Conservation (phyloP, 2,797 vertebrate genomes). For the Tamandua tetradactyla region DNA sequence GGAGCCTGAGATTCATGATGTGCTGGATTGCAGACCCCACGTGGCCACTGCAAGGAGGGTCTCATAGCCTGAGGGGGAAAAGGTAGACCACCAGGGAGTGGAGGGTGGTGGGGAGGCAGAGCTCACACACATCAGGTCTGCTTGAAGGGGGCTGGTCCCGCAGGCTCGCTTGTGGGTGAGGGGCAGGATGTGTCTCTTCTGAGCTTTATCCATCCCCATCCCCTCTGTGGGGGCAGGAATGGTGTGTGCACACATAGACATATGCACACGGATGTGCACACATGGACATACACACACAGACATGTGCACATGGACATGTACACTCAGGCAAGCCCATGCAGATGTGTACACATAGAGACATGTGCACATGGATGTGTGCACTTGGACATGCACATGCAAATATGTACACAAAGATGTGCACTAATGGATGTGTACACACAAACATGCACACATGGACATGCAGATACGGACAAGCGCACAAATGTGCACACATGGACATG, state of each 20-base stretch:
- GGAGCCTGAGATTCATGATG: background rate
- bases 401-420: background rate
- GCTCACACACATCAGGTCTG: too few species aligned
- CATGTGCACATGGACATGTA: background rate
- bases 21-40: background rate
- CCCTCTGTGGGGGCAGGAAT: background rate
- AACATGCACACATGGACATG: background rate
- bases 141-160: background rate
- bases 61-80: background rate
- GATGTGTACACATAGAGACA: rapidly evolving
- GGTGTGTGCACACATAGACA: background rate
- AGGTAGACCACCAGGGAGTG: background rate
- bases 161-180: background rate
- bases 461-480: background rate
- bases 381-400: background rate
- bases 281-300: background rate
- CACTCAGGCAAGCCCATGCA: too few species aligned
- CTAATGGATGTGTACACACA: background rate
- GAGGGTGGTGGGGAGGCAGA: too few species aligned
- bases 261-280: background rate
- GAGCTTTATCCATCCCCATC: background rate
- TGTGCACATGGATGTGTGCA: background rate
- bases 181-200: background rate
- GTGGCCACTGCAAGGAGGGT: background rate
- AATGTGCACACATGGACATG: too few species aligned